Evolutionary conservation across 2,113 vertebrate species (phyloP).

Genomic region (Centropus unirufus): DNA sequence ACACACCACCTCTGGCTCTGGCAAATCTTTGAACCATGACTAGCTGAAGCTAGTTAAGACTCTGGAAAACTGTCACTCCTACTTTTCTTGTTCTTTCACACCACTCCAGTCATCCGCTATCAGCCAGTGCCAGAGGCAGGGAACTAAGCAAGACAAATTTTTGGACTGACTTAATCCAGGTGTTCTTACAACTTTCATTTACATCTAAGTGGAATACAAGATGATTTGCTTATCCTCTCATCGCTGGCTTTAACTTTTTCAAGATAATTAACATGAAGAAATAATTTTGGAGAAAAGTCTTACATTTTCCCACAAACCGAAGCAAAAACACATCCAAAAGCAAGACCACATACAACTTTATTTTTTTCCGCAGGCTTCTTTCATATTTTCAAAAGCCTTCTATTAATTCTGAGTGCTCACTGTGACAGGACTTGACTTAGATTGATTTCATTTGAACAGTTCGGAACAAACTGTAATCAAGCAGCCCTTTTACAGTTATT

Average conservation of each 20-base stretch:
- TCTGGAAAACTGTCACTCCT: not conserved
- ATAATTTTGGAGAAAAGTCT: not conserved
- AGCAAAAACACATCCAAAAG: not conserved
- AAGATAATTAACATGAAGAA: not conserved
- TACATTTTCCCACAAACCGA: not conserved
- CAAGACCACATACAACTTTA: not conserved
- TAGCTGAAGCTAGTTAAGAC: not conserved
- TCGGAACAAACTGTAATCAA: not conserved
- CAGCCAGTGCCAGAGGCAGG: not conserved
- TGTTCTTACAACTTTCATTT: not conserved
- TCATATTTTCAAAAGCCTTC: not conserved
- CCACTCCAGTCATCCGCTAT: not conserved
- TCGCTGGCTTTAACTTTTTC: not conserved
- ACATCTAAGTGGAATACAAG: not conserved
- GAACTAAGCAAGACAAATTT: not conserved
- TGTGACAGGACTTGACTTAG: not conserved
- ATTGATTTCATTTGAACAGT: not conserved
- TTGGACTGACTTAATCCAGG: not conserved
- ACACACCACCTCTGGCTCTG: not conserved
- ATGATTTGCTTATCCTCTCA: not conserved
- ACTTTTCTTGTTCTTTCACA: not conserved
- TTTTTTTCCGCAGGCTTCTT: not conserved
- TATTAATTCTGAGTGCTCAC: not conserved
- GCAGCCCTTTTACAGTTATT: not conserved
- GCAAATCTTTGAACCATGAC: not conserved